Percentiles rank a stretch among this genome's conserved stretches.
phyloP scores from a whole-genome alignment of 2,888 invertebrate genomes.

The Dyspetes luteomarginatus region DNA sequence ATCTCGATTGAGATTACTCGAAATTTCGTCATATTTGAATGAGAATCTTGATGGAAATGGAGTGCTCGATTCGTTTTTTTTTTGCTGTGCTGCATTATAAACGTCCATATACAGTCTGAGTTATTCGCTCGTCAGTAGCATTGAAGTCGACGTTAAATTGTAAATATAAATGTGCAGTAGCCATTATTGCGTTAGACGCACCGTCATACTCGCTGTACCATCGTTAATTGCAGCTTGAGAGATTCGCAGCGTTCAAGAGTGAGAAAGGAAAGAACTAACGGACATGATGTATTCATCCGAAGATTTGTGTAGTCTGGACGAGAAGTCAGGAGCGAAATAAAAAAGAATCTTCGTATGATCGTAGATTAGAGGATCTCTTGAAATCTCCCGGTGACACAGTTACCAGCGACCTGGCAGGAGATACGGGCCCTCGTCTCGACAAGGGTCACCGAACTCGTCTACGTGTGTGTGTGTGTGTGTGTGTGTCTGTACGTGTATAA shows the following conservation, averaged over 20 bases:
- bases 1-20: constrained; percentile 36
- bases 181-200: not conserved
- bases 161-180: constrained; percentile 7
- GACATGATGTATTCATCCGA: not conserved
- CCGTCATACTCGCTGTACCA: constrained; percentile 9
- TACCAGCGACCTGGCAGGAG: constrained; percentile 62
- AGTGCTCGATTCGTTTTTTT: constrained; percentile 29
- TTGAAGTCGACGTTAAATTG: not conserved
- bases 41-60: constrained; percentile 52
- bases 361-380: too few relatives aligned
- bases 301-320: not conserved
- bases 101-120: too few relatives aligned
- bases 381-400: constrained; percentile 71
- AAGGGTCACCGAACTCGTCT: constrained; percentile 63
- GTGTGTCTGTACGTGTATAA: too few relatives aligned
- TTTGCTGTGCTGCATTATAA: constrained; percentile 44
- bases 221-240: too few relatives aligned
- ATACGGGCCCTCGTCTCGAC: constrained; percentile 9
- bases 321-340: not conserved
- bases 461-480: too few relatives aligned
- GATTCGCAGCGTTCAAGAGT: too few relatives aligned
- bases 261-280: constrained; percentile 13
- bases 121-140: not conserved
- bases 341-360: not conserved
- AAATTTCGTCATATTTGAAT: constrained; percentile 9